A percentile compares a stretch with the other conserved stretches of the same genome.
phyloP scores from a whole-genome alignment of 2,797 vertebrate genomes.

The Momotus momota region DNA sequence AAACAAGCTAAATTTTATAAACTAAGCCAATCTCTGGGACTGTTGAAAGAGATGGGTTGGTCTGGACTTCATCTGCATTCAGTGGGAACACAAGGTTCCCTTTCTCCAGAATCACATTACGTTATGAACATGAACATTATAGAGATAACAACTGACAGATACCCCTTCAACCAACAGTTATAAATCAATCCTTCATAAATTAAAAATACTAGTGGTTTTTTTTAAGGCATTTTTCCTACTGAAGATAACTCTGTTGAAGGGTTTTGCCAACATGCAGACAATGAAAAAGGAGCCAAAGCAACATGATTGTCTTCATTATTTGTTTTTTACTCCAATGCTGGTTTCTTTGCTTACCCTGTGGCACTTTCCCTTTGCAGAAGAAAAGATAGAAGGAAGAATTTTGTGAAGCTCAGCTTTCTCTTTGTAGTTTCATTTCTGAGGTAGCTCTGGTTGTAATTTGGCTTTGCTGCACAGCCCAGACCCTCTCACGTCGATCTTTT shows the following conservation, averaged over 20 bases:
- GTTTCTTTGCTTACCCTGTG: background rate
- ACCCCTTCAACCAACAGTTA: background rate
- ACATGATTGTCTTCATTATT: background rate
- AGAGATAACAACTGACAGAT: background rate
- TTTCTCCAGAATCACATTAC: background rate
- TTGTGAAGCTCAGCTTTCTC: background rate
- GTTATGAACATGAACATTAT: background rate
- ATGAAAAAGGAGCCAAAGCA: background rate
- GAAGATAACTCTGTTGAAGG: background rate
- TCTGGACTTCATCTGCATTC: background rate
- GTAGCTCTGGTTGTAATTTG: background rate
- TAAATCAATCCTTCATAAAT: background rate
- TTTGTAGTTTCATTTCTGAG: background rate
- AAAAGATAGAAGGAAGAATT: background rate
- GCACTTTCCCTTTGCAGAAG: background rate
- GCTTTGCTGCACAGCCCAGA: background rate
- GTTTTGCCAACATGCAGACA: background rate
- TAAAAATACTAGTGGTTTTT: background rate
- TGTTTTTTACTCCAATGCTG: background rate
- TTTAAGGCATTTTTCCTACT: background rate
- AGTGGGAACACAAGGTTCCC: background rate
- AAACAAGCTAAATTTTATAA: background rate
- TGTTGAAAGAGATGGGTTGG: background rate
- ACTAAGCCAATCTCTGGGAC: background rate
- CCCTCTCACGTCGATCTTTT: background rate